Percentiles rank a stretch among this genome's conserved stretches.
These are phyloP conservation scores for Salvelinus sp. DNA, from an alignment of 2,113 vertebrate genomes.

Conservation along the genomic window DNA sequence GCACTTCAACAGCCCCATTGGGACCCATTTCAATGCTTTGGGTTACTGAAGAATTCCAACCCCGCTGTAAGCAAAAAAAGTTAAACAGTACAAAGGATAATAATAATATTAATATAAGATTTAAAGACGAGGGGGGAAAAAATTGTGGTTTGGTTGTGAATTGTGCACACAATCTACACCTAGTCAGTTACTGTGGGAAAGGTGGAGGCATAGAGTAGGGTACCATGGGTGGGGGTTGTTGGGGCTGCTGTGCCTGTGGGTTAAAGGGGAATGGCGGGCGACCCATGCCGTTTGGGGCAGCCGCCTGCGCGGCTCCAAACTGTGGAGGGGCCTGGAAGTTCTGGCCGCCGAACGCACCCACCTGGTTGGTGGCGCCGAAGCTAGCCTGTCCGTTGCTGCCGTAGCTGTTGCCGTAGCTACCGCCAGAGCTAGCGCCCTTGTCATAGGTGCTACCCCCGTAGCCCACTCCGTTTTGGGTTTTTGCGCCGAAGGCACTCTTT, in stretches of 20 bases:
- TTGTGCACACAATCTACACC: conserved; percentile 50
- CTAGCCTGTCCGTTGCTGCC: conserved; percentile 82
- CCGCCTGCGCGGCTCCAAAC: conserved; percentile 82
- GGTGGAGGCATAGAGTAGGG: conserved; percentile 93
- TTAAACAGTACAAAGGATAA: conserved; percentile 70
- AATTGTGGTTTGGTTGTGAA: conserved; percentile 50
- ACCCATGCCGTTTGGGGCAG: conserved; percentile 91
- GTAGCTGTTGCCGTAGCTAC: conserved; percentile 78
- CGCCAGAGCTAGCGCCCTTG: conserved; percentile 72
- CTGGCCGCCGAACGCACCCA: conserved; percentile 86
- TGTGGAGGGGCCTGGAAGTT: conserved; percentile 87
- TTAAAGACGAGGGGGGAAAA: conserved; percentile 60
- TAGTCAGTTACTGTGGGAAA: conserved; percentile 80
- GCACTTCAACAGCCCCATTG: conserved; percentile 76
- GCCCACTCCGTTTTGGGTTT: conserved; percentile 85
- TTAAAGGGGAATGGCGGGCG: conserved; percentile 88
- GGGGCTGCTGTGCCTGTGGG: conserved; percentile 80
- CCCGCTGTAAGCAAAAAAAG: conserved; percentile 73
- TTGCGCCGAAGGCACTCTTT: conserved; percentile 89
- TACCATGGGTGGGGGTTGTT: conserved; percentile 82
- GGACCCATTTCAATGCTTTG: conserved; percentile 57
- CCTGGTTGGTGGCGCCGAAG: conserved; percentile 84
- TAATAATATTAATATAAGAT: conserved; percentile 46
- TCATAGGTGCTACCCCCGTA: conserved; percentile 84
- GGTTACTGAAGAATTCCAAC: conserved; percentile 61